Conservation (phyloP, 2,113 vertebrate species). For the Oryzias javanicus region DNA sequence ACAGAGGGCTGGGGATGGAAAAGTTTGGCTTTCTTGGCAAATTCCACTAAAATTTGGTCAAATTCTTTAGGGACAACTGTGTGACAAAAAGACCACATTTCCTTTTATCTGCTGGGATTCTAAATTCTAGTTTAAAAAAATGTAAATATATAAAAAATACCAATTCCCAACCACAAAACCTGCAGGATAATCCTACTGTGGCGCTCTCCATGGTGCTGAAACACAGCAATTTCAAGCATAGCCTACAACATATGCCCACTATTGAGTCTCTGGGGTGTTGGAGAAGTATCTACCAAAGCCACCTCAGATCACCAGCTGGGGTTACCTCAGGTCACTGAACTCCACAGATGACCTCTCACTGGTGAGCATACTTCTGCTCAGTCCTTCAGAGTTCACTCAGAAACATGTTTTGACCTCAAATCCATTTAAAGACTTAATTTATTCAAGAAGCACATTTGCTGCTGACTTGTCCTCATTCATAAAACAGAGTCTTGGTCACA, state of each 20-base stretch:
- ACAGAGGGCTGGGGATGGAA: too few species aligned
- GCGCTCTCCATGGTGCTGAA: constrained; percentile 27
- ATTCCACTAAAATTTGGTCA: too few species aligned
- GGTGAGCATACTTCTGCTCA: neutral
- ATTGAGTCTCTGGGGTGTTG: neutral
- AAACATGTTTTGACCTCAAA: neutral
- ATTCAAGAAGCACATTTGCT: neutral
- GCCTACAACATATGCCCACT: too few species aligned
- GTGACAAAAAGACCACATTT: too few species aligned
- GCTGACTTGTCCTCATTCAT: neutral
- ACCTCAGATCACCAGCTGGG: neutral
- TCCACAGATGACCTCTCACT: neutral
- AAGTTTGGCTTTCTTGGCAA: too few species aligned
- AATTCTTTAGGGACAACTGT: too few species aligned
- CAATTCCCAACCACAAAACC: neutral
- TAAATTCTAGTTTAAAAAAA: too few species aligned
- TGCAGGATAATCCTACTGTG: neutral
- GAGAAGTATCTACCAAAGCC: neutral
- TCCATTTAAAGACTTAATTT: neutral
- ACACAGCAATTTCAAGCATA: neutral
- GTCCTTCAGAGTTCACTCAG: too few species aligned
- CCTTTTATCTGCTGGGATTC: too few species aligned
- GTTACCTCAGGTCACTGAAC: neutral
- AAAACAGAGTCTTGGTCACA: neutral
- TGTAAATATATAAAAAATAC: neutral